Percentiles rank a stretch among this genome's conserved stretches.
phyloP scores from a whole-genome alignment of 2,797 vertebrate species.

The Adrianichthys oophorus region DNA sequence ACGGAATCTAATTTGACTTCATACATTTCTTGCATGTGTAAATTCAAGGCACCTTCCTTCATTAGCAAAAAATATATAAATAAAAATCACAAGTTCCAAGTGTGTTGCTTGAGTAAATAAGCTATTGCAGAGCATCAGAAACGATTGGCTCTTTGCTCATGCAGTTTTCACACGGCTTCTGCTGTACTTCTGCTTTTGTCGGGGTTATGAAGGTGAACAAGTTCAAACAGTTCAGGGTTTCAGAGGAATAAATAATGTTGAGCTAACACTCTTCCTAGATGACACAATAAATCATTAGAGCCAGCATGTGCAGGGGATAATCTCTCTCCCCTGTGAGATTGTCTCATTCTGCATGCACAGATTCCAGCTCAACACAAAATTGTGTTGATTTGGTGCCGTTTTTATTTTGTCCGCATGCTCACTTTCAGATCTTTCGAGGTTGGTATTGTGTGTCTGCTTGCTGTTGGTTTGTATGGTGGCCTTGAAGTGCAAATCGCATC shows the following conservation, averaged over 20 bases:
- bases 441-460: too few relatives aligned
- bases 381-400: not conserved
- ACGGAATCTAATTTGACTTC: too few relatives aligned
- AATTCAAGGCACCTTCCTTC: conserved; percentile 45
- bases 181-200: conserved; percentile 40
- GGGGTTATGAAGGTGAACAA: conserved; percentile 39
- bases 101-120: conserved; percentile 66
- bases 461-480: too few relatives aligned
- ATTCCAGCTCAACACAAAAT: not conserved
- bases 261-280: conserved; percentile 23
- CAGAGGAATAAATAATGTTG: conserved; percentile 33
- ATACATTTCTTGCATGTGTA: conserved; percentile 13
- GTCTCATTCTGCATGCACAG: not conserved
- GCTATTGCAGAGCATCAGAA: conserved; percentile 47
- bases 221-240: conserved; percentile 26
- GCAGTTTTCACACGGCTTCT: conserved; percentile 60
- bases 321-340: not conserved
- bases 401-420: not conserved
- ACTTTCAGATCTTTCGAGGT: too few relatives aligned
- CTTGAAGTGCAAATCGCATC: too few relatives aligned
- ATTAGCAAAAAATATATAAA: not conserved
- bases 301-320: conserved; percentile 15
- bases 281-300: conserved; percentile 27
- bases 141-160: too few relatives aligned
- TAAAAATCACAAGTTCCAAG: conserved; percentile 38